Evolutionary conservation across 2,113 vertebrate genomes (phyloP), one percentile per base, ranked within the genome.

Genomic region (Notothenia coriiceps): DNA sequence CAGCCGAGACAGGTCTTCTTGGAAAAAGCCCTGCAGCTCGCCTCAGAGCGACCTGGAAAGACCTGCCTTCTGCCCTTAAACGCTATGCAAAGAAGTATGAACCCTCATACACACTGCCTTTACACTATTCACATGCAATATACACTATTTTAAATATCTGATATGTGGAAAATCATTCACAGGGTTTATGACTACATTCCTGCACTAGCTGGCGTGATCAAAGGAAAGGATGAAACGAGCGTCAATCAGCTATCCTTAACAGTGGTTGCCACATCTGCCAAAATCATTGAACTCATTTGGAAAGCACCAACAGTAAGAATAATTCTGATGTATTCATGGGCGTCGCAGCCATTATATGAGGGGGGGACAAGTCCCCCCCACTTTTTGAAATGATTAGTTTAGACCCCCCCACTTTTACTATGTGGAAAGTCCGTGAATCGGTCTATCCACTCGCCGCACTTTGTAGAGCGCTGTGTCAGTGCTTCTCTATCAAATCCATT

Each of bases 11-110:
- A n/a, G 94, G 94, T 54, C 25, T 84, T 2, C 86, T 95, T 43
- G 94, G 74, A 0, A 59, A 15, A 55, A 86, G 94, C n/a, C 93
- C 92, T 6, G 93, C 95, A 0, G 1, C 90, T 51, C 93, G 94
- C 60, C 3, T 97, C 54, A 95, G 94, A 75, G 2, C 93, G 56
- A 80, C 87, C 12, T 96, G 93, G 93, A 86, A 84, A 17, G 94
- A 65, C 51, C 81, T 95, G 80, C 93, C 95, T 62, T 52, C 17
- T 12, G 74, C 54, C 87, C 68, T 94, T 59, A 93, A 47, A 70
- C 77, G 10, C 54, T 18, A 85, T 4, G 82, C 77, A 54, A 73
- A 91, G 63, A 22, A 72, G 97, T 98, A 94, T 40, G 35, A 40
- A 40, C 35, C 35, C 35, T 40, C 35, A 40, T 40, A 40, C 35